These are phyloP conservation scores for Pterocles burchelli DNA, from an alignment of 2,113 vertebrate genomes.

Conservation along the genomic window DNA sequence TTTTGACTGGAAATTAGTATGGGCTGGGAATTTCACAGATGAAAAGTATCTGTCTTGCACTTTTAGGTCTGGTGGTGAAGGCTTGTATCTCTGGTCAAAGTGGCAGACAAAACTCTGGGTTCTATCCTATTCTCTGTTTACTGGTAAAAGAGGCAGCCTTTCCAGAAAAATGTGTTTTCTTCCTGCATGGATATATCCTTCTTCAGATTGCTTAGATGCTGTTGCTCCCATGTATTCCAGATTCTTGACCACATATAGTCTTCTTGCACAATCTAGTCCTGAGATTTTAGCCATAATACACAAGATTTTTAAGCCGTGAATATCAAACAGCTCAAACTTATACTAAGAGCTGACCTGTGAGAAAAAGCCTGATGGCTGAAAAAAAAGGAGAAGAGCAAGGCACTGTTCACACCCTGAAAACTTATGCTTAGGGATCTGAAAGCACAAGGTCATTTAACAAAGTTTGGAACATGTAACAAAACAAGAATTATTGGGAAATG, in stretches of 20 bases:
- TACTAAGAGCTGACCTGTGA: neutral
- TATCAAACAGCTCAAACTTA: neutral
- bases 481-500: neutral
- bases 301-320: neutral
- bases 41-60: neutral
- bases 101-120: neutral
- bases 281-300: fast-evolving
- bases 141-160: neutral
- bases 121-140: neutral
- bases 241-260: neutral
- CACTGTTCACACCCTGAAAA: neutral
- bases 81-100: neutral
- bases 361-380: neutral
- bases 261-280: neutral
- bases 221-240: neutral
- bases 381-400: neutral
- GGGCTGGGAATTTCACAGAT: neutral
- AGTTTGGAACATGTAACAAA: neutral
- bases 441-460: neutral
- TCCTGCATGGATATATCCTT: neutral
- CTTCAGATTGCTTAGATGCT: neutral
- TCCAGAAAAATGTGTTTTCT: neutral
- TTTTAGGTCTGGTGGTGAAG: neutral
- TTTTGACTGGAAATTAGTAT: neutral
- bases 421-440: neutral